phyloP scores from a whole-genome alignment of 2,888 invertebrate genomes.

The Thyatira batis region DNA sequence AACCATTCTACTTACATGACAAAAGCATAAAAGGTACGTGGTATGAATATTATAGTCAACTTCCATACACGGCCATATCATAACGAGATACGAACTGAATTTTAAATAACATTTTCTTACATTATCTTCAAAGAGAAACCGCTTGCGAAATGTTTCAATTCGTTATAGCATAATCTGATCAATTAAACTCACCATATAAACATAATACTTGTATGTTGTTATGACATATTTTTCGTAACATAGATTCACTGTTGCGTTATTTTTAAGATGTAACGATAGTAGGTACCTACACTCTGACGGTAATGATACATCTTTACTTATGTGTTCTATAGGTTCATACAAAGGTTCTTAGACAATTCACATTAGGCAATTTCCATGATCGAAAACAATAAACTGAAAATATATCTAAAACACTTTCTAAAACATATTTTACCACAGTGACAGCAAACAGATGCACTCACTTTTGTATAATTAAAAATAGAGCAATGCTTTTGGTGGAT shows the following conservation, averaged over 20 bases:
- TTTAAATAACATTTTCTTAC: slow-evolving; percentile 51
- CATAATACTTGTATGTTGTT: background rate
- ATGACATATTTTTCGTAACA: slow-evolving; percentile 2
- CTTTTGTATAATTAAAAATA: no score
- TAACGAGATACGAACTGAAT: slow-evolving; percentile 63
- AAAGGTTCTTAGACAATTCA: no score
- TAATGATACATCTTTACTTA: background rate
- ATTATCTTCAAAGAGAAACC: slow-evolving; percentile 39
- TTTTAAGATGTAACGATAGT: background rate
- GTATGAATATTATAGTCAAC: slow-evolving; percentile 56
- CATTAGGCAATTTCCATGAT: background rate
- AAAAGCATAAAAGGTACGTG: slow-evolving; percentile 63
- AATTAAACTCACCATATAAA: slow-evolving; percentile 2
- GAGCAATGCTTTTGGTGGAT: no score
- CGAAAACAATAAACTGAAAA: no score
- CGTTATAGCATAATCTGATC: slow-evolving; percentile 3
- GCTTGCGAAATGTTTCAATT: slow-evolving; percentile 16
- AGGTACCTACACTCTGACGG: background rate
- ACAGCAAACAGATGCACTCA: no score
- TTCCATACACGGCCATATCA: slow-evolving; percentile 49
- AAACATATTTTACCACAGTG: no score
- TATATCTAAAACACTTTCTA: no score
- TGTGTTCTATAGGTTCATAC: background rate
- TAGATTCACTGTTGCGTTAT: background rate
- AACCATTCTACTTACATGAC: slow-evolving; percentile 36